phyloP scores from a whole-genome alignment of 2,797 vertebrate species.

The Ispidina lecontei region DNA sequence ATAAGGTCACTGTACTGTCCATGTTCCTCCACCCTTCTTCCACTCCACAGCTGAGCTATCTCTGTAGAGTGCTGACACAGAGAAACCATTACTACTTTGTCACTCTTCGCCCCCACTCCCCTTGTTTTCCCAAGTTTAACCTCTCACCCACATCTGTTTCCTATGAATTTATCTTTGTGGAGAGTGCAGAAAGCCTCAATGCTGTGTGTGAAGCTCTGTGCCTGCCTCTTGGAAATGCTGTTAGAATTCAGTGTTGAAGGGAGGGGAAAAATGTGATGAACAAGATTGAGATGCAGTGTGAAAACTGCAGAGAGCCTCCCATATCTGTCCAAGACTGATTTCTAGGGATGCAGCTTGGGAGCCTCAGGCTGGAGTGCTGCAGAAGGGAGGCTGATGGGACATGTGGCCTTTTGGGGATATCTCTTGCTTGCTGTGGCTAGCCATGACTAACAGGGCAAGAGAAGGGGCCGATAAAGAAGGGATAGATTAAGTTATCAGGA shows the following conservation, averaged over 20 bases:
- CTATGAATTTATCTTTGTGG: background rate
- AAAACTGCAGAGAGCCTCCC: background rate
- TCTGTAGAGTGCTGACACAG: conserved; percentile 53
- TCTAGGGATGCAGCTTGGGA: background rate
- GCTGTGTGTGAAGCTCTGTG: background rate
- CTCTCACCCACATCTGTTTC: conserved; percentile 76
- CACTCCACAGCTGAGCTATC: conserved; percentile 7
- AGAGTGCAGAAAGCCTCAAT: background rate
- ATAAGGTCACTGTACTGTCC: conserved; percentile 1
- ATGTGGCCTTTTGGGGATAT: background rate
- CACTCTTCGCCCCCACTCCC: background rate
- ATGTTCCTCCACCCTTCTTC: conserved; percentile 9
- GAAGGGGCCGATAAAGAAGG: background rate
- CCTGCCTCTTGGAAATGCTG: background rate
- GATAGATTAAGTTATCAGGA: background rate
- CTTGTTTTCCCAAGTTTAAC: conserved; percentile 58
- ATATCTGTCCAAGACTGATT: background rate
- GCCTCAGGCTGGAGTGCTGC: background rate
- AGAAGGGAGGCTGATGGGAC: background rate
- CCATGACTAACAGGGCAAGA: background rate
- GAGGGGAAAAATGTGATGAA: background rate
- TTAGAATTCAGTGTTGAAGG: background rate
- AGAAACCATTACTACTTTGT: conserved; percentile 36
- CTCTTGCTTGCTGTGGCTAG: background rate
- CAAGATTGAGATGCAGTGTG: background rate